Evolutionary conservation across 2,888 invertebrate genomes (phyloP), one percentile per base, ranked within the genome.

Genomic region (Rhorus exstirpatorius): DNA sequence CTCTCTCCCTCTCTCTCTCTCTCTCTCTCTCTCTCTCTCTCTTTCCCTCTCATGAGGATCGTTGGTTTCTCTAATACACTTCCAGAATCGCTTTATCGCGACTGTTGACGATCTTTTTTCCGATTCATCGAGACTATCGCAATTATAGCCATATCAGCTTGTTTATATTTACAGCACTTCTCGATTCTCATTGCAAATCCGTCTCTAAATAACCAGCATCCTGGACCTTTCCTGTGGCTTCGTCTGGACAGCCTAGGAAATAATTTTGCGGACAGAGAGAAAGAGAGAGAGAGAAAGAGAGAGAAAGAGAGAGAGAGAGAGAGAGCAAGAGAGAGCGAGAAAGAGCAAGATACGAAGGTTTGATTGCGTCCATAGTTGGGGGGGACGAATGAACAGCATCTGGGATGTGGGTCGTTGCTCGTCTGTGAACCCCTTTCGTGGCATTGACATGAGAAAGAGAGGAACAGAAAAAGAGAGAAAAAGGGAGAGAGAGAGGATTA

Each of bases 401-500:
- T 77, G 83, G 76, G 76, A 83, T 80, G 80, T 83, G 77, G 83
- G 83, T 83, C 83, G 80, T 83, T 77, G 83, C 80, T 83, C 83
- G 76, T 76, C 74, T 80, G 83, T 68, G 77, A 80, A 80, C 74
- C 80, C 77, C 80, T 72, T 70, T 61, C 51, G 65, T 82, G 79
- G 79, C 82, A 82, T 82, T 82, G 79, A 79, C 75, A 79, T 60
- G 70, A 51, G 65, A 65, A 46, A 51, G 58, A 55, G 51, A 12
- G 58, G 49, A 21, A 19, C 19, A 53, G 46, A 44, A 21, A 21
- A 55, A 19, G 17, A 12, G 63, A 51, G 35, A 51, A 44, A 35
- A 10, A 4, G 17, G 51, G 53, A 49, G 68, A 53, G 26, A 21
- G 31, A 68, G 46, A 68, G 4, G 19, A 38, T 10, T 24, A 31